Base-by-base conservation (phyloP, 2,797 vertebrate genomes). In the Macrochelys suwanniensis region DNA sequence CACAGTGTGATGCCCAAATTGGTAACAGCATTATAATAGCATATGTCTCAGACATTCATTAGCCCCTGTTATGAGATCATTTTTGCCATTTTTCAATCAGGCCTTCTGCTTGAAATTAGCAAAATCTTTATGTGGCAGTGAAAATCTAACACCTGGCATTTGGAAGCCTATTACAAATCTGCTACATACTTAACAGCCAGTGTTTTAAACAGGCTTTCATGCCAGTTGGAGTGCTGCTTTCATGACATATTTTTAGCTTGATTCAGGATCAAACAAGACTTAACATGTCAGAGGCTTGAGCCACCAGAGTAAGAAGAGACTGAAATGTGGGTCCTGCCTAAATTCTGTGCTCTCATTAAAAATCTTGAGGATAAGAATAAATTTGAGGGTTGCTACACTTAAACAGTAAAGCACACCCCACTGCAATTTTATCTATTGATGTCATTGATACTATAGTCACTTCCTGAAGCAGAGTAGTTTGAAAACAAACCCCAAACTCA, bases 231-330 rank as follows among this genome's bases (percentile, higher is more conserved):
- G 82, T 25, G 61, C 42, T 50, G 26, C 33, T 80, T 86, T 84
- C 84, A 81, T 25, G 47, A 4, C 61, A 15, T 71, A 65, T 84
- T 87, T 76, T 80, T 94, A 81, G 81, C 81, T 90, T 56, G 12
- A 26, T 37, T 45, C 23, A 12, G n/a, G 37, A 81, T 81, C 79
- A 59, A 56, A 82, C 47, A 90, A 45, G 87, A 80, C 86, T 85
- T 88, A 96, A 80, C 80, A 61, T 85, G 87, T 86, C 25, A 82
- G 7, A n/a, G 37, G 49, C 85, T 91, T 88, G 84, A 84, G 83
- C 68, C 45, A 61, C 68, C 26, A 42, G 78, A 26, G 42, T 33
- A 80, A 26, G 81, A 86, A 81, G 80, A n/a, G 23, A 26, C 80
- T 50, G 33, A 83, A 84, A 45, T 47, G 11, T 28, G 16, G 10